Percentiles rank a stretch among this genome's conserved stretches.
phyloP scores from a whole-genome alignment of 2,113 vertebrate genomes.

The Pseudolaguvia tuberculata region DNA sequence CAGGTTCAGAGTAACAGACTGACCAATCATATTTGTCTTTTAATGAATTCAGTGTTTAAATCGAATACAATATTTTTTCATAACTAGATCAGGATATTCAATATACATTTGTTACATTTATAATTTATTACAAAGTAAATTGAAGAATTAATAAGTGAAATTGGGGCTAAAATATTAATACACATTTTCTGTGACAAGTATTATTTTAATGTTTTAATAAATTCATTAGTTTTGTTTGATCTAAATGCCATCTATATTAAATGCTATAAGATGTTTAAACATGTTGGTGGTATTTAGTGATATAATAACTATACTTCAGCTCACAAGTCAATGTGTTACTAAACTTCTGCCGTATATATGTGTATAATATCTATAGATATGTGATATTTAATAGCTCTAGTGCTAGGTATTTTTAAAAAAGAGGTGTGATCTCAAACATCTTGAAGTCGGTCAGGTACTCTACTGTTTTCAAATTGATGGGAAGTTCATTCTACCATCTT shows the following conservation, averaged over 20 bases:
- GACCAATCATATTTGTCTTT: constrained; percentile 12
- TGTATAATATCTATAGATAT: too few species aligned
- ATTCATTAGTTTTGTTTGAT: not conserved
- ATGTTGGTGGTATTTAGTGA: too few species aligned
- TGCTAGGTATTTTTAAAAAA: too few species aligned
- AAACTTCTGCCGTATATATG: not conserved
- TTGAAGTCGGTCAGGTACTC: too few species aligned
- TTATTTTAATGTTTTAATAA: too few species aligned
- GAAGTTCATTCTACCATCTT: too few species aligned
- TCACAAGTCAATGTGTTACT: not conserved
- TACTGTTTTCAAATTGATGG: too few species aligned
- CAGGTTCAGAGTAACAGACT: not conserved
- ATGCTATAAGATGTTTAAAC: not conserved
- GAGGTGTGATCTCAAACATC: too few species aligned
- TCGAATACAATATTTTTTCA: not conserved
- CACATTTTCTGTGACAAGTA: too few species aligned
- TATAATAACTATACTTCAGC: not conserved
- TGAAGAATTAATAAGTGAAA: not conserved
- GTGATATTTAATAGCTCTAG: too few species aligned
- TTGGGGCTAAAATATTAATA: too few species aligned
- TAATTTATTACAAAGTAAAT: not conserved
- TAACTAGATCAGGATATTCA: not conserved
- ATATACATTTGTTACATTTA: not conserved
- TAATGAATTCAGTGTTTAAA: not conserved
- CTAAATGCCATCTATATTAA: not conserved